Percentiles rank a stretch among this genome's conserved stretches.
These are phyloP conservation scores for Lycaon pictus DNA, from an alignment of 2,113 vertebrate species.

Conservation along the genomic window DNA sequence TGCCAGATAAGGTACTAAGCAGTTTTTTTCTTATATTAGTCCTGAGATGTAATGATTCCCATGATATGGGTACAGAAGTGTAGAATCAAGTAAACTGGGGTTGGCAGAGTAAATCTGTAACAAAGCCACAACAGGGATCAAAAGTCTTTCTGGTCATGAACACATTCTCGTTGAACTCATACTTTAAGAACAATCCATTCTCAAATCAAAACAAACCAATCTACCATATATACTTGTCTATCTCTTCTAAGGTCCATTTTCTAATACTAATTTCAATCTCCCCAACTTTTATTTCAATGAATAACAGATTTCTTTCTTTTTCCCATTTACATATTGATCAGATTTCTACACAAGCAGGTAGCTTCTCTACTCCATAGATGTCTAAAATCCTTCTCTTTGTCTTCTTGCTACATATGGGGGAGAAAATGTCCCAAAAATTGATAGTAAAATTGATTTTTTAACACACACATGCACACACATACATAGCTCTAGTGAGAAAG, in stretches of 20 bases:
- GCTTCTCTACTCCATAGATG: background rate
- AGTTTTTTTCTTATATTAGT: background rate
- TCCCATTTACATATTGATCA: background rate
- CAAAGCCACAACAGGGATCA: background rate
- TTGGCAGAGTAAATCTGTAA: background rate
- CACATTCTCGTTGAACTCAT: background rate
- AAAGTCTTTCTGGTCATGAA: background rate
- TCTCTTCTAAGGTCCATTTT: background rate
- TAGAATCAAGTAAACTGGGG: background rate
- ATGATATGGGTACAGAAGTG: background rate
- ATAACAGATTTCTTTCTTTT: background rate
- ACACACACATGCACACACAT: background rate
- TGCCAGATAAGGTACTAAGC: background rate
- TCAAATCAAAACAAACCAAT: background rate
- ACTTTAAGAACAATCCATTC: background rate
- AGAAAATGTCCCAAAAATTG: constrained; percentile 22
- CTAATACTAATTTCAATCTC: background rate
- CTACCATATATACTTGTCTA: background rate
- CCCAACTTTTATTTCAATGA: background rate
- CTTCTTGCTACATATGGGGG: background rate
- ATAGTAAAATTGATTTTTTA: constrained; percentile 21
- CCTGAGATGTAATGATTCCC: background rate
- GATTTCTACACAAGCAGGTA: background rate
- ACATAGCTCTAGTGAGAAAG: background rate
- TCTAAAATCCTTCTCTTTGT: background rate